phyloP scores from a whole-genome alignment of 1,140 invertebrate species.

The Neelides sp. region DNA sequence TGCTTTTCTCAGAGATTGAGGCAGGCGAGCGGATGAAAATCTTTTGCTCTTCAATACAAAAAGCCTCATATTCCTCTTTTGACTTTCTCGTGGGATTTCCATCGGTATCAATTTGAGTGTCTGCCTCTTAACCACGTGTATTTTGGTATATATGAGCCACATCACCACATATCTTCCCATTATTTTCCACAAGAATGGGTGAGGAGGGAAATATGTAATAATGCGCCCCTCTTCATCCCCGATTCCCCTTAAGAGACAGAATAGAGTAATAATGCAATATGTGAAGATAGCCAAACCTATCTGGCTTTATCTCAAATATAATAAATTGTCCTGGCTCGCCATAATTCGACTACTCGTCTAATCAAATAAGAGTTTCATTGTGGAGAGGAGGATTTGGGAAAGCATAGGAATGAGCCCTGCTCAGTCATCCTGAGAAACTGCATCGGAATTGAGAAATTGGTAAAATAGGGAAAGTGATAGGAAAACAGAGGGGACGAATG shows the following conservation, averaged over 20 bases:
- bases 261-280: no score
- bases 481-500: no score
- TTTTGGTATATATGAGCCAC: constrained; percentile 1
- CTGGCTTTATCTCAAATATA: neutral
- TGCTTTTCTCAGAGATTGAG: no score
- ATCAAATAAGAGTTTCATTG: constrained; percentile 4
- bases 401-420: neutral
- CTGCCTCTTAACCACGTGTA: neutral
- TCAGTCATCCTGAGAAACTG: constrained; percentile 4
- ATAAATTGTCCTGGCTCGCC: no score
- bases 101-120: neutral
- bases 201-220: neutral
- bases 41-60: no score
- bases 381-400: neutral
- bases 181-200: constrained; percentile 18
- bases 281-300: no score
- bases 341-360: neutral
- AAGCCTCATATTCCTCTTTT: no score
- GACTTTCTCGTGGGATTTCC: no score
- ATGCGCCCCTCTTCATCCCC: neutral
- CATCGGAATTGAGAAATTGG: no score
- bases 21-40: no score
- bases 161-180: neutral
- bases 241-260: no score
- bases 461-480: no score